Evolutionary conservation across 2,888 invertebrate genomes (phyloP).

Genomic region (Pherbina coryleti): DNA sequence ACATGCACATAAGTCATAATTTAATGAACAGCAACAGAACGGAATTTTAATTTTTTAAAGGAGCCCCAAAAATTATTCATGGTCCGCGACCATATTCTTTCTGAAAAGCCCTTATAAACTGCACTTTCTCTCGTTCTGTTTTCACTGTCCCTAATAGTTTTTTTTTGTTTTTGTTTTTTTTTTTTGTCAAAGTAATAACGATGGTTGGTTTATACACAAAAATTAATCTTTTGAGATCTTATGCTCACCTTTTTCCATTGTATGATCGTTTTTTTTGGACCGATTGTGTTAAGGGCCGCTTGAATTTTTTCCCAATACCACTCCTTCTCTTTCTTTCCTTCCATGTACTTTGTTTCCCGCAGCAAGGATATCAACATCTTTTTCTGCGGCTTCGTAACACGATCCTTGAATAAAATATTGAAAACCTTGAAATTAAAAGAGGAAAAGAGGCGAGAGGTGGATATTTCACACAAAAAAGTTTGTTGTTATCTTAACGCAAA

Average conservation of each 20-base stretch:
- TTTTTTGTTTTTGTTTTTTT: no score
- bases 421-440: slow-evolving; percentile 57
- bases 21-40: no score
- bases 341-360: slow-evolving; percentile 68
- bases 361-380: slow-evolving; percentile 67
- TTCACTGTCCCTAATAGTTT: no score
- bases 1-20: no score
- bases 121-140: no score
- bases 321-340: slow-evolving; percentile 68
- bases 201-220: no score
- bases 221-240: no score
- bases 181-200: no score
- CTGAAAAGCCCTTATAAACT: no score
- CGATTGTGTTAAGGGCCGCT: slow-evolving; percentile 66
- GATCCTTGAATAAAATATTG: slow-evolving; percentile 65
- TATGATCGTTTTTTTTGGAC: slow-evolving; percentile 67
- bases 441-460: slow-evolving; percentile 52
- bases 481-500: slow-evolving; percentile 39
- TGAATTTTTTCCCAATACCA: slow-evolving; percentile 69
- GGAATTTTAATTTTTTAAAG: no score
- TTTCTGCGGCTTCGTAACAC: slow-evolving; percentile 68
- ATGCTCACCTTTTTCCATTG: slow-evolving; percentile 66
- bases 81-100: no score
- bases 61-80: no score
- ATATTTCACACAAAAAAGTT: slow-evolving; percentile 55